Conservation (phyloP, 2,113 vertebrate genomes). For the Etia nguti region DNA sequence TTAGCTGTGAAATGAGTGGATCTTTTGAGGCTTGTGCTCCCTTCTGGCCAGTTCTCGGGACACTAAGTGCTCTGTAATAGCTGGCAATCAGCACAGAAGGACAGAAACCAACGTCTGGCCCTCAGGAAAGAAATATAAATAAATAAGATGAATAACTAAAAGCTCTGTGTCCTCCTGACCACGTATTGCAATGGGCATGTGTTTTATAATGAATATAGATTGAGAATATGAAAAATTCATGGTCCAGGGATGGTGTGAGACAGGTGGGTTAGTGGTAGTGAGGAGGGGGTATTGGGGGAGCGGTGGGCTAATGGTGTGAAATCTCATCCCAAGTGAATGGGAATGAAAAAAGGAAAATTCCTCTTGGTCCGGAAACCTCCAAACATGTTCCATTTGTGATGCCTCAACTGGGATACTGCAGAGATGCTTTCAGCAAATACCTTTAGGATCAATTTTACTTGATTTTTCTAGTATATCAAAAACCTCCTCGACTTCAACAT, state of each 20-base stretch:
- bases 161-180: conserved; percentile 64
- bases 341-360: conserved; percentile 53
- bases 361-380: conserved; percentile 39
- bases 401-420: background rate
- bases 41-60: conserved; percentile 51
- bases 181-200: conserved; percentile 60
- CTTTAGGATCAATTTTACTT: background rate
- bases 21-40: conserved; percentile 54
- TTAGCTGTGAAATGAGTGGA: conserved; percentile 38
- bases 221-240: conserved; percentile 77
- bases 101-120: conserved; percentile 64
- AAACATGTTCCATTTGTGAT: conserved; percentile 14
- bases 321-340: conserved; percentile 51
- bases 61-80: conserved; percentile 76
- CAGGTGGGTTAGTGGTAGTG: background rate
- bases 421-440: background rate
- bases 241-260: conserved; percentile 41
- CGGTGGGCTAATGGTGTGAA: conserved; percentile 59
- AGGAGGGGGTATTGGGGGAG: background rate
- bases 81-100: conserved; percentile 67
- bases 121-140: conserved; percentile 74
- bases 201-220: conserved; percentile 80
- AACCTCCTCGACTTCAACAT: background rate
- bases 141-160: conserved; percentile 80
- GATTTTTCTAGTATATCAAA: background rate